phyloP scores from a whole-genome alignment of 2,888 invertebrate genomes.

The Cheilosia variabilis region DNA sequence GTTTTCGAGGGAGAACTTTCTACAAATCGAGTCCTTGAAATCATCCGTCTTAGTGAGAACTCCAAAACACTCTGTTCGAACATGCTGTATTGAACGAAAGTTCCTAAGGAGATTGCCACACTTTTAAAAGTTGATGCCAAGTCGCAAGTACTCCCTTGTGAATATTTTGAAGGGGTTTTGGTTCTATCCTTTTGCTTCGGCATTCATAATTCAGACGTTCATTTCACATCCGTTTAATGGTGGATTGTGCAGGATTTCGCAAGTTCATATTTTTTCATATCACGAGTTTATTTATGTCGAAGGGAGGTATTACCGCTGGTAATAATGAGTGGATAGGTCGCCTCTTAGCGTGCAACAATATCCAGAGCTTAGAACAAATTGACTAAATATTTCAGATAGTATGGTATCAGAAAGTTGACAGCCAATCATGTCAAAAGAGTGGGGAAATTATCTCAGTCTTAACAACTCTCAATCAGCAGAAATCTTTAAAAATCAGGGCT shows the following conservation, averaged over 20 bases:
- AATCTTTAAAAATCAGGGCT: no score
- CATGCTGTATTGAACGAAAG: constrained; percentile 6
- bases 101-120: constrained; percentile 51
- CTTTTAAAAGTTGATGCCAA: constrained; percentile 48
- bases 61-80: constrained; percentile 56
- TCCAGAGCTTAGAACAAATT: no score
- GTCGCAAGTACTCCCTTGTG: neutral
- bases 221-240: constrained; percentile 32
- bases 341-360: no score
- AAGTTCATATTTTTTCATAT: no score
- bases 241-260: neutral
- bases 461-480: no score
- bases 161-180: constrained; percentile 36
- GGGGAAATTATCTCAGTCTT: no score
- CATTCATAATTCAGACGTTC: constrained; percentile 59
- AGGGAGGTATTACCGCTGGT: no score
- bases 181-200: neutral
- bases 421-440: no score
- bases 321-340: no score
- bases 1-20: constrained; percentile 38
- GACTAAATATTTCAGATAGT: no score
- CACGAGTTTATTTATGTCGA: no score
- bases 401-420: no score
- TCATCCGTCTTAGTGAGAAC: constrained; percentile 65
- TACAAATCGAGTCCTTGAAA: constrained; percentile 61